Base-by-base conservation (phyloP, 1,140 invertebrate genomes). In the Pseudomyrmex concolor region DNA sequence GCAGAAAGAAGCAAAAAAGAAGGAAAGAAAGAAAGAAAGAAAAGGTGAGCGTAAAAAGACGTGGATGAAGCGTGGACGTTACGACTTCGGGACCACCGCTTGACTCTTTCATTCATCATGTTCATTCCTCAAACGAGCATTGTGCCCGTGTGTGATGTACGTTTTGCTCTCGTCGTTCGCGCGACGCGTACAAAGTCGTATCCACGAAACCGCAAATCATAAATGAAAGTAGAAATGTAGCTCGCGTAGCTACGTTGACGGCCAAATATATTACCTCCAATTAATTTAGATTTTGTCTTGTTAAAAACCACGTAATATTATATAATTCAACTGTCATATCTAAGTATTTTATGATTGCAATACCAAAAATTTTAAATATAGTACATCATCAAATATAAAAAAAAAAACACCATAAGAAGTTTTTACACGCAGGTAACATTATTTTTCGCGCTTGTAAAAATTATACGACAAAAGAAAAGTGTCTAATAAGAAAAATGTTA, bases 91-190 rank as follows among this genome's bases (percentile, higher is more conserved):
- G 76, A 78, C 83, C 87, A 87, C 80, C 83, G 71, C 76, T 87
- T 86, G 68, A 87, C 86, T 84, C 86, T 88, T 85, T 87, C 86
- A 87, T 87, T 88, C 86, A 88, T 87, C 83, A 82, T 85, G 72
- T 76, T 87, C 86, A 63, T 82, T 88, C 77, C 66, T 72, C 77
- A 77, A 76, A 83, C 71, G 72, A 77, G 12, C 54, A 85, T 85
- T 85, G 86, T 85, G 50, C 43, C 76, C 72, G 71, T 54, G 70
- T 51, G 55, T 67, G 72, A 55, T 83, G 84, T 78, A 77, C 50
- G 82, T 71, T 88, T 88, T 67, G 60, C 66, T 77, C 71, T 73
- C 57, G 60, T 73, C 60, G 22, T n/a, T 15, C 59, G 57, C 57
- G 22, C 19, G 77, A 77, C 54, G 34, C 25, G n/a, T n/a, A 67